Evolutionary conservation across 2,888 invertebrate genomes (phyloP).

Genomic region (Sclerodermus sp.): DNA sequence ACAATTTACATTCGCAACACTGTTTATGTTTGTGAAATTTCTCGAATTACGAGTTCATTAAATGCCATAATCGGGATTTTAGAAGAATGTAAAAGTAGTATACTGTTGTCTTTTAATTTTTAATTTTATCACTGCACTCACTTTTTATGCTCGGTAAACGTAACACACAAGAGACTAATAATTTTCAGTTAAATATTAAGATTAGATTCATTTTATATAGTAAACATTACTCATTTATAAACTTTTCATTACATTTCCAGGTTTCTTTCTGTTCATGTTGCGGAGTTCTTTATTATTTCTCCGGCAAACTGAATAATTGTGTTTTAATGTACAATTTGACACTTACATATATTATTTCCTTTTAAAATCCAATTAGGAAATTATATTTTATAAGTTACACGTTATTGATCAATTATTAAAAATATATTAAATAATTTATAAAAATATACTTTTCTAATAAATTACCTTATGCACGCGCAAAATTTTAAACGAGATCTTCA

Average conservation of each 20-base stretch:
- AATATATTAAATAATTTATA: slow-evolving; percentile 8
- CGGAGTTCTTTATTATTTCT: slow-evolving; percentile 35
- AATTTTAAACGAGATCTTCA: neutral
- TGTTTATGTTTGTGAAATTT: slow-evolving; percentile 19
- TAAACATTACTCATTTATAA: slow-evolving; percentile 9
- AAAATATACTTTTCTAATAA: slow-evolving; percentile 15
- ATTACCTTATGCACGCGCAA: neutral
- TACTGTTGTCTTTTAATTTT: slow-evolving; percentile 6
- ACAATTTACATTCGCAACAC: slow-evolving; percentile 38
- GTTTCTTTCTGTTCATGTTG: slow-evolving; percentile 4
- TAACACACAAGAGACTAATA: slow-evolving; percentile 5
- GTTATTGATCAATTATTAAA: too few species aligned
- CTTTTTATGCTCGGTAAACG: slow-evolving; percentile 14
- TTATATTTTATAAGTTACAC: too few species aligned
- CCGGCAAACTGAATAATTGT: too few species aligned
- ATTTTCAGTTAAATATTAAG: slow-evolving; percentile 5
- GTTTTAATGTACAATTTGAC: too few species aligned
- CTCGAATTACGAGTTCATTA: slow-evolving; percentile 11
- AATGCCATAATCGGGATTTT: slow-evolving; percentile 13
- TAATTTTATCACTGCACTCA: slow-evolving; percentile 28
- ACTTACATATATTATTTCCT: too few species aligned
- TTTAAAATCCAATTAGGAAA: too few species aligned
- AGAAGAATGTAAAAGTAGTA: neutral
- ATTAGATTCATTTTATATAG: slow-evolving; percentile 19
- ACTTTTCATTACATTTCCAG: too few species aligned